phyloP scores from a whole-genome alignment of 1,140 invertebrate genomes.

The Heliconius hermathena region DNA sequence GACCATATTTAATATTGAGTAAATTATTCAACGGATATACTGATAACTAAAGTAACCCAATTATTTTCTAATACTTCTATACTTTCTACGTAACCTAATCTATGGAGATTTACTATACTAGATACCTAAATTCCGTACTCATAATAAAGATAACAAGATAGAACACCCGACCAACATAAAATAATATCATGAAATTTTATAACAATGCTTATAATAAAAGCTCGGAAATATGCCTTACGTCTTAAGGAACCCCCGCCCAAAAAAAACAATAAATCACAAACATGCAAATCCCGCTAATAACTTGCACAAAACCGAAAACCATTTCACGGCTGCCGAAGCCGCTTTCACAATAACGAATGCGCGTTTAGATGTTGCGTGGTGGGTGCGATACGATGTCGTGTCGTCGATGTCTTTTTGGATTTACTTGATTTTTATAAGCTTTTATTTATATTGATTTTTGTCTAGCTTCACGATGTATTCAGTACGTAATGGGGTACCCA shows the following conservation, averaged over 20 bases:
- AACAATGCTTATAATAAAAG: constrained; percentile 48
- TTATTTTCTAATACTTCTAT: no score
- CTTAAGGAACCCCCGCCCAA: constrained; percentile 43
- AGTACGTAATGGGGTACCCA: no score
- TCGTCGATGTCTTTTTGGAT: not conserved
- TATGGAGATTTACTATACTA: not conserved
- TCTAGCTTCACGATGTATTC: no score
- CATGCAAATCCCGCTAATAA: constrained; percentile 81
- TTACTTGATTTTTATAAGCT: not conserved
- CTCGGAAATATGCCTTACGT: constrained; percentile 54
- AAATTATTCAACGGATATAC: no score
- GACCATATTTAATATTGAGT: no score
- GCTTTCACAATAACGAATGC: constrained; percentile 41
- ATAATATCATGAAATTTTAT: constrained; percentile 51
- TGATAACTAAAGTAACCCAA: no score
- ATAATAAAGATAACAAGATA: constrained; percentile 6
- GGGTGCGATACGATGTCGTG: constrained; percentile 39
- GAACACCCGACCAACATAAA: constrained; percentile 8
- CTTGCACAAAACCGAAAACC: constrained; percentile 80
- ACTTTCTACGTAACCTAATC: no score
- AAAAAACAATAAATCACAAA: constrained; percentile 79
- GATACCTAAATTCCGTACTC: not conserved
- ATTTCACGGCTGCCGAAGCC: constrained; percentile 75
- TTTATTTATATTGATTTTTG: no score
- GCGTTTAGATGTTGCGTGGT: constrained; percentile 34